Conservation (phyloP, 2,113 vertebrate genomes). For the Damaliscus lunatus region DNA sequence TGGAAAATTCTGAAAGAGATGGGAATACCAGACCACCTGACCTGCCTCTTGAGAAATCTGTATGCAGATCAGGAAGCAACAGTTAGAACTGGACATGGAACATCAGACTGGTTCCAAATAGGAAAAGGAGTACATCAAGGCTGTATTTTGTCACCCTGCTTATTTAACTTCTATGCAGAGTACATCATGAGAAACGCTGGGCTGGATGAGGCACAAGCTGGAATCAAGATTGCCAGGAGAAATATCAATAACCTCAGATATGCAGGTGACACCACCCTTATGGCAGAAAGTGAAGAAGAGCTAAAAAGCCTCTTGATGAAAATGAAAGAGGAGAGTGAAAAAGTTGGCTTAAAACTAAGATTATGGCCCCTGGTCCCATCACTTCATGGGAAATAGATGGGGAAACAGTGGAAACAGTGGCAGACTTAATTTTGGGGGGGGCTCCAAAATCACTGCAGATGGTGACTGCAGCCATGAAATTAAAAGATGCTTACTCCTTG, state of each 20-base stretch:
- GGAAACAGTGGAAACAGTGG: background rate
- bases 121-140: background rate
- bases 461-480: background rate
- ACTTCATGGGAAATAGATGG: background rate
- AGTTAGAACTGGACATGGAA: background rate
- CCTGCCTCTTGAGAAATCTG: background rate
- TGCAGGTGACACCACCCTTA: background rate
- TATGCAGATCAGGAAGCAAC: background rate
- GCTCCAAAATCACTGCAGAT: background rate
- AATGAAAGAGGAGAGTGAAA: background rate
- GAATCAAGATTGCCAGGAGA: background rate
- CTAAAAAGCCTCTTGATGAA: background rate
- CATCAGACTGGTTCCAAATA: background rate
- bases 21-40: background rate
- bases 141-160: background rate
- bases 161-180: background rate
- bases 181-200: background rate
- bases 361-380: background rate
- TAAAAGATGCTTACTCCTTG: background rate
- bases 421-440: background rate
- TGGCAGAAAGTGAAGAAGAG: background rate
- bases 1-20: background rate
- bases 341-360: background rate
- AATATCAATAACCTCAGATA: background rate
- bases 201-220: background rate